Evolutionary conservation across 2,888 invertebrate species (phyloP), one percentile per base, ranked within the genome.

Genomic region (Gordius sp.): DNA sequence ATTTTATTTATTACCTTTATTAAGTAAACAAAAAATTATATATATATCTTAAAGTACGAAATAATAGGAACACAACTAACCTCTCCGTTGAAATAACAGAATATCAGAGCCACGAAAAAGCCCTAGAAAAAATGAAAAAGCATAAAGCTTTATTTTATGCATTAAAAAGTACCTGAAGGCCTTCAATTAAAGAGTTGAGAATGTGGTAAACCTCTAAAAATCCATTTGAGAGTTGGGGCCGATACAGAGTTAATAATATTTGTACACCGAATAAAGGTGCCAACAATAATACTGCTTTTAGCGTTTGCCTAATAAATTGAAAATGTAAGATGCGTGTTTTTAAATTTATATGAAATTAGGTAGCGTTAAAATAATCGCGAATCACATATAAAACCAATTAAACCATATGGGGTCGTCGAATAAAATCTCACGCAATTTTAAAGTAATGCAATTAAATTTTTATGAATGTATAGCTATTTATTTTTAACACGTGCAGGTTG

Each of bases 181-280:
- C 47, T 47, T 47, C 47, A 4, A 47, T n/a, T 4, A 47, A 23
- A 13, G 47, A 47, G 20, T 47, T 47, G 4, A 47, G 4, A 20
- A 47, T 47, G 47, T 47, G 47, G 47, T 47, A 47, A 4, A 20
- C 47, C 23, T 47, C 47, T 4, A 47, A 20, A 47, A 47, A 47
- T 47, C 47, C 47, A 23, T 47, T 47, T 47, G 47, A n/a, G 4
- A 47, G 4, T 4, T 13, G 47, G 4, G 47, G 47, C 4, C 47
- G 47, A 47, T 47, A 47, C 20, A 47, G 20, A 8, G 47, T 47
- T 20, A 47, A 20, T 20, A 47, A 20, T 18, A 47, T 47, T 20
- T 47, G 47, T 13, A 47, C 20, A 18, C 47, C 47, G 20, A 47
- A 47, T n/a, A 47, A 20, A 18, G 47, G 47, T 20, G 20, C 23